These are phyloP conservation scores for Tholera decimalis DNA, from an alignment of 2,888 invertebrate genomes.

Conservation along the genomic window DNA sequence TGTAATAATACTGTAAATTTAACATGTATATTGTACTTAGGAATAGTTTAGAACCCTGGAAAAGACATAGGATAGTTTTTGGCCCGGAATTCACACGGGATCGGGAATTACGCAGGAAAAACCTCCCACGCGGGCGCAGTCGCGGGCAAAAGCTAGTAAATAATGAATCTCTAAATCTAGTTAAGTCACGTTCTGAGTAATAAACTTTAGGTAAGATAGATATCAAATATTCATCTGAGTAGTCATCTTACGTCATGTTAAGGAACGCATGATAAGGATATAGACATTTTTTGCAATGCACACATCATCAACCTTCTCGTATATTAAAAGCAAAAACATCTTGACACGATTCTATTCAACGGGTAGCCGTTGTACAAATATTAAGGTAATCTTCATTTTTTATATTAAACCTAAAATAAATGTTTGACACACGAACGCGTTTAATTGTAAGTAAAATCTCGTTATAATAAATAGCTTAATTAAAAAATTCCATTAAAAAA, in stretches of 20 bases:
- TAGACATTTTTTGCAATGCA: background rate
- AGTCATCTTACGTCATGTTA: background rate
- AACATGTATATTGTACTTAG: too few relatives aligned
- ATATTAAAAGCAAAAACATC: slow-evolving; percentile 9
- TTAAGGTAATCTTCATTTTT: slow-evolving; percentile 31
- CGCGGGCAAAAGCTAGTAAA: too few relatives aligned
- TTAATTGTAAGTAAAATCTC: slow-evolving; percentile 37
- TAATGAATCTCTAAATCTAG: too few relatives aligned
- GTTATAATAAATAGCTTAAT: slow-evolving; percentile 32
- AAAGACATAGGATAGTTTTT: too few relatives aligned
- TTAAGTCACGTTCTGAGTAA: background rate
- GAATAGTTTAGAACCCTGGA: too few relatives aligned
- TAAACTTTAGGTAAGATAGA: background rate
- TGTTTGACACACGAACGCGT: slow-evolving; percentile 42
- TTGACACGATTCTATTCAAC: slow-evolving; percentile 35
- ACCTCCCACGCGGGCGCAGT: too few relatives aligned
- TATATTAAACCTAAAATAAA: slow-evolving; percentile 47
- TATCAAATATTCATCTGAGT: background rate
- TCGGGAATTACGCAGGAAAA: too few relatives aligned
- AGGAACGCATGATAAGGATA: background rate
- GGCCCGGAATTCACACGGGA: too few relatives aligned
- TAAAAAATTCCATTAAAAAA: slow-evolving; percentile 39
- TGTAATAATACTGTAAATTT: too few relatives aligned
- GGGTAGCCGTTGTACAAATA: slow-evolving; percentile 46
- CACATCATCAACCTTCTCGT: slow-evolving; percentile 3